Base-by-base conservation (phyloP, 2,888 invertebrate genomes). In the Eristalis tenax region DNA sequence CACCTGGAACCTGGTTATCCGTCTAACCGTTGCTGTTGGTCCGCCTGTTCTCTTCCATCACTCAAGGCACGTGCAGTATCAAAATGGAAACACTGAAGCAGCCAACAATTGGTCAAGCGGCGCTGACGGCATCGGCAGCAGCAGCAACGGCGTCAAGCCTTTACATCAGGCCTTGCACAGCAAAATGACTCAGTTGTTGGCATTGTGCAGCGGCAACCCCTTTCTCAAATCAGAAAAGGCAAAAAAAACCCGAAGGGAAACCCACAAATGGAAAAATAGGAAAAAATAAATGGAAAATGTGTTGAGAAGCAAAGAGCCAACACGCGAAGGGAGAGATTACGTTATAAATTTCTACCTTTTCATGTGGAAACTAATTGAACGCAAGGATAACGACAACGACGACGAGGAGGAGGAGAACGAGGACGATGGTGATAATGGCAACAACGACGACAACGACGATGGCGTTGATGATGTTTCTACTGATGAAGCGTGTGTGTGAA, bases 321-420 rank as follows among this genome's bases (percentile, higher is more conserved):
- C 22, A 5, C 4, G 26, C 11, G 40, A 79, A 80, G 66, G 73
- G 73, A 73, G 73, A 80, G n/a, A 43, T 80, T 80, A 73, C 13
- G 73, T 26, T 61, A 23, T 66, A 79, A 79, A 73, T 79, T 79
- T 73, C 65, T 73, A 73, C 59, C 73, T 73, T 63, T 80, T 80
- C 79, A 80, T 80, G 73, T 66, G 79, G 73, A 80, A 80, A 80
- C 71, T 73, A 80, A 73, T 78, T 79, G 65, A 59, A 65, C 35
- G 71, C 66, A 43, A 43, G 43, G 43, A 43, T 43, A 43, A 43
- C n/a, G n/a, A 40, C 38, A 13, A 40, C 38, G 38, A 40, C 4
- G 4, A 40, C 40, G 40, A 15, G 8, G 11, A 35, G 8, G 35
- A 35, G 8, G 11, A 35, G 8, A 35, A 35, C 15, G 15, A 40